Evolutionary conservation across 2,888 invertebrate genomes (phyloP), one percentile per base, ranked within the genome.

Genomic region (Mesorhabditis spiculigera): DNA sequence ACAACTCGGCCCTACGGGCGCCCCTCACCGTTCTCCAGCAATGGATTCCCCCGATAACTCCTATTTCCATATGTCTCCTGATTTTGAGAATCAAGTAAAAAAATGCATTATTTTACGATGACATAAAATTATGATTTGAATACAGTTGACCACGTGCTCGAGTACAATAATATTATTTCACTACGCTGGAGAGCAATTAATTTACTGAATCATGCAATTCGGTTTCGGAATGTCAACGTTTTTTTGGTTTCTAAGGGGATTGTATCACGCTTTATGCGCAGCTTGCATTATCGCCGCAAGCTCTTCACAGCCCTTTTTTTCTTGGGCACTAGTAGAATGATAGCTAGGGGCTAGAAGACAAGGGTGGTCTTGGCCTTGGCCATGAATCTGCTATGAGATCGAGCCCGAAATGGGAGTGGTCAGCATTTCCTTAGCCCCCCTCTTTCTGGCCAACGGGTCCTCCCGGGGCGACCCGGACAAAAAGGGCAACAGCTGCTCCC

Each of bases 401-500:
- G 58, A n/a, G 8, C 58, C 58, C 58, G 8, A 10, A n/a, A 50
- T 50, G 58, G 58, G 58, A 50, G 58, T 50, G 58, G 58, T 50
- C 58, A 50, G n/a, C 8, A 50, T 50, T n/a, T n/a, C n/a, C 58
- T 13, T 50, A 10, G 10, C 8, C 58, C 3, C n/a, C 58, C n/a
- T 50, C n/a, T 50, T 50, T 50, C 58, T 50, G 28, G 28, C 28
- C 28, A 28, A 28, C 28, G 28, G 28, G 28, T 28, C 28, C 28
- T 28, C 28, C 28, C 28, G 28, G 28, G 28, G 28, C 28, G 28
- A 28, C 28, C 28, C 28, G 28, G 28, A 28, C 28, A 28, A 50
- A 50, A n/a, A n/a, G 58, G n/a, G 58, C 58, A 50, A 50, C 58
- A 50, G 58, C 58, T 50, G 58, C n/a, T 10, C 58, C 58, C 58